A percentile compares a stretch with the other conserved stretches of the same genome.
These are phyloP conservation scores for Episyrphus balteatus DNA, from an alignment of 1,140 invertebrate genomes.

Conservation along the genomic window DNA sequence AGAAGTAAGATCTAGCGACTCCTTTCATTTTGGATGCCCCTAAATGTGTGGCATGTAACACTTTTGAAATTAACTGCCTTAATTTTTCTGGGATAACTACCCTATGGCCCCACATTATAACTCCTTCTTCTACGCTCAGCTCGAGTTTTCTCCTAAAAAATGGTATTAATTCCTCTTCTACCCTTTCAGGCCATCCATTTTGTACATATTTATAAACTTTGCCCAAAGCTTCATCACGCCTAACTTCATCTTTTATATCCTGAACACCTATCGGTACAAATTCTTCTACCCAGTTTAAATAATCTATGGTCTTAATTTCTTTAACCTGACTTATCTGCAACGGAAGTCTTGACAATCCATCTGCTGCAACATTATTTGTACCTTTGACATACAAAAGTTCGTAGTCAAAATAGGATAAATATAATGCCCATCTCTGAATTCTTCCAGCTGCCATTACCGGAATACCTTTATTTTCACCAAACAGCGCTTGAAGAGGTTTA, in stretches of 20 bases:
- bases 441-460: slow-evolving; percentile 20
- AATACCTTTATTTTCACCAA: slow-evolving; percentile 24
- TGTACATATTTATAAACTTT: no score
- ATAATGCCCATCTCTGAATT: slow-evolving; percentile 20
- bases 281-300: background rate
- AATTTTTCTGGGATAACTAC: slow-evolving; percentile 28
- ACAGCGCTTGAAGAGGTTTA: slow-evolving; percentile 35
- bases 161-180: background rate
- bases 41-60: slow-evolving; percentile 33
- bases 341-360: slow-evolving; percentile 21
- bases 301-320: background rate
- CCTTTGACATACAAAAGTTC: slow-evolving; percentile 18
- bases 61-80: slow-evolving; percentile 16
- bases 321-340: slow-evolving; percentile 1
- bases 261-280: background rate
- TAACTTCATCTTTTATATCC: background rate
- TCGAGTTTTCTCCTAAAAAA: background rate
- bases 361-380: slow-evolving; percentile 15
- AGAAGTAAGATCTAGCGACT: slow-evolving; percentile 26
- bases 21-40: slow-evolving; percentile 36
- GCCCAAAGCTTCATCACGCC: background rate
- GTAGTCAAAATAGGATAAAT: slow-evolving; percentile 18
- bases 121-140: background rate
- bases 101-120: slow-evolving; percentile 12
- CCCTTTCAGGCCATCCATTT: background rate